A percentile compares a stretch with the other conserved stretches of the same genome.
These are phyloP conservation scores for Noturus placidus DNA, from an alignment of 2,113 vertebrate genomes.

Conservation along the genomic window DNA sequence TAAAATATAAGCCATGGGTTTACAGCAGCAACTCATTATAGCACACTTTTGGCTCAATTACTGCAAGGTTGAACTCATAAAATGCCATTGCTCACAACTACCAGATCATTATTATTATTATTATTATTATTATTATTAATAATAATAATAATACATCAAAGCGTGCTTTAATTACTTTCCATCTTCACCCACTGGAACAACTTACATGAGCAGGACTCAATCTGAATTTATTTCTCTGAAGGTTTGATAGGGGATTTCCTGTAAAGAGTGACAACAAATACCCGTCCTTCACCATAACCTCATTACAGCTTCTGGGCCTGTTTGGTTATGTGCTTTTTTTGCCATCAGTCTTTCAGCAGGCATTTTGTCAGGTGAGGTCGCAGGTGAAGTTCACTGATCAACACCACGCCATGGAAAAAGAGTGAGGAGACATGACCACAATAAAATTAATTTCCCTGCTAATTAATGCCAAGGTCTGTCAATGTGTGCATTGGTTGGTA, in stretches of 20 bases:
- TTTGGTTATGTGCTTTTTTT: slow-evolving; percentile 27
- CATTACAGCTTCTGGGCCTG: slow-evolving; percentile 34
- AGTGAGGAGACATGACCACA: slow-evolving; percentile 1
- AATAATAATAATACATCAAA: slow-evolving; percentile 31
- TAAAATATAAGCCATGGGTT: slow-evolving; percentile 49
- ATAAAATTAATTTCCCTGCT: slow-evolving; percentile 6
- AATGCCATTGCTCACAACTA: slow-evolving; percentile 53
- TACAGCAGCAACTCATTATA: slow-evolving; percentile 51
- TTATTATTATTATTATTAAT: slow-evolving; percentile 49
- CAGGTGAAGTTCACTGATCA: slow-evolving; percentile 15
- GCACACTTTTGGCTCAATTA: slow-evolving; percentile 47
- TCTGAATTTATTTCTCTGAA: slow-evolving; percentile 7
- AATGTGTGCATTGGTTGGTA: neutral
- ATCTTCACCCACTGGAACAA: slow-evolving; percentile 39
- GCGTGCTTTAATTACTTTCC: slow-evolving; percentile 47
- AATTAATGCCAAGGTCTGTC: slow-evolving; percentile 43
- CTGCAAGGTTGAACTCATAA: slow-evolving; percentile 49
- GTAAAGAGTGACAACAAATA: slow-evolving; percentile 37
- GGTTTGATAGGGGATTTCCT: slow-evolving; percentile 38
- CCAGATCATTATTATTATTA: slow-evolving; percentile 49
- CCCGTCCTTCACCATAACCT: slow-evolving; percentile 33
- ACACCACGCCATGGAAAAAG: slow-evolving; percentile 43
- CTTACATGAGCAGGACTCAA: slow-evolving; percentile 14
- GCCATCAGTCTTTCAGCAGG: slow-evolving; percentile 33
- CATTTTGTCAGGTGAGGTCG: slow-evolving; percentile 36